Base-by-base conservation (phyloP, 2,797 vertebrate species). In the Bovichtus variegatus region DNA sequence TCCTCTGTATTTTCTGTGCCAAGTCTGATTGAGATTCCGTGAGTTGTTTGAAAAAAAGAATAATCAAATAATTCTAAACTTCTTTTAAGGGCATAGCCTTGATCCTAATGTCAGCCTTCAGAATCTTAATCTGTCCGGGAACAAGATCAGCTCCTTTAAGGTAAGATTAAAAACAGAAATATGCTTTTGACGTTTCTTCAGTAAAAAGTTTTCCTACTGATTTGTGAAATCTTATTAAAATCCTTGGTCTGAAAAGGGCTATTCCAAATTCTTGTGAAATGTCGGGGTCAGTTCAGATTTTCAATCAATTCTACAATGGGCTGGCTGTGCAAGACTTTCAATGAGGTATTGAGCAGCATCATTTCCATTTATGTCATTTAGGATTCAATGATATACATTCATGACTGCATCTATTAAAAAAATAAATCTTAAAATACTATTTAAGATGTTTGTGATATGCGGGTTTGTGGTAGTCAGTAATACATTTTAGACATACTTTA, bases 111-210 rank as follows among this genome's bases (percentile, higher is more conserved):
- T 90, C 77, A 91, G 84, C 81, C 90, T 98, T 80, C 94, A 97
- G 88, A 93, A 80, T 92, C 91, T 98, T 80, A 97, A 97, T 91
- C 93, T 98, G 29, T 97, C 97, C 15, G 97, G 96, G 19, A 98
- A 98, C 90, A 95, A 92, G 89, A 96, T 98, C 87, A 92, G 77
- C 82, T 97, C 95, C 65, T 97, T 98, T 89, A 97, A 97, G 96
- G 96, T 97, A 80, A 88, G 75, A 80, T 61, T 75, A 18, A 68
- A 86, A 63, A 81, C 40, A 70, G 58, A 85, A 74, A 71, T 44
- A 69, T 54, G 40, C 34, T 79, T 81, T 85, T 78, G 12, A 73
- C 65, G 79, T 59, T 64, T 10, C 19, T 76, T 81, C 50, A 59
- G 9, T 74, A n/a, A 68, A 80, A 81, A 69, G 43, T 71, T 70